Percentiles rank a stretch among this genome's conserved stretches.
phyloP scores from a whole-genome alignment of 2,888 invertebrate genomes.

The Lasioglossum vierecki region DNA sequence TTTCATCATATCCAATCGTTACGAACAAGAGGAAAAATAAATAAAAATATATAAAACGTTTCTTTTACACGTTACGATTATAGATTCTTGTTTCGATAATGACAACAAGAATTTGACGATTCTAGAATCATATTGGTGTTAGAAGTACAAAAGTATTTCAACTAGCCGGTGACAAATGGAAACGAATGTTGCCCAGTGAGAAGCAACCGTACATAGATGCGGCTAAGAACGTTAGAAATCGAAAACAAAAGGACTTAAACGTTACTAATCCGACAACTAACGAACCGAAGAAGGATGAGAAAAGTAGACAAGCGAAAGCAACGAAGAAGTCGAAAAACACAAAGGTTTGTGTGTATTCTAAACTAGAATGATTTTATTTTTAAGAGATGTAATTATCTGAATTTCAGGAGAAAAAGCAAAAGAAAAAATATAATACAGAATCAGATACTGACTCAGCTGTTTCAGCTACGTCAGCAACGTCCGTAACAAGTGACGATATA shows the following conservation, averaged over 20 bases:
- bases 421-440: slow-evolving; percentile 32
- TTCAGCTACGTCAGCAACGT: slow-evolving; percentile 40
- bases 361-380: not conserved
- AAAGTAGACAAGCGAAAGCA: slow-evolving; percentile 9
- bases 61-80: not conserved
- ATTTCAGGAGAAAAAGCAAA: slow-evolving; percentile 37
- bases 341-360: slow-evolving; percentile 18
- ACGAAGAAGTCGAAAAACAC: slow-evolving; percentile 12
- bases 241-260: slow-evolving; percentile 22
- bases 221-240: slow-evolving; percentile 67
- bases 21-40: not conserved
- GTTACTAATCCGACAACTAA: not conserved
- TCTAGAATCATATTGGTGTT: slow-evolving; percentile 57
- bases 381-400: not conserved
- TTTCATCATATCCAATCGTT: not conserved
- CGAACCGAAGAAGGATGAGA: slow-evolving; percentile 32
- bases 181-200: slow-evolving; percentile 70
- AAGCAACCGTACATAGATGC: slow-evolving; percentile 76
- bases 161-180: slow-evolving; percentile 76
- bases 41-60: not conserved
- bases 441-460: slow-evolving; percentile 52
- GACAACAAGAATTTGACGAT: not conserved
- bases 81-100: not conserved
- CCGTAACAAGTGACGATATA: slow-evolving; percentile 57
- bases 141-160: slow-evolving; percentile 68